Percentiles rank a stretch among this genome's conserved stretches.
phyloP scores from a whole-genome alignment of 2,797 vertebrate genomes.

The Falco rusticolus region DNA sequence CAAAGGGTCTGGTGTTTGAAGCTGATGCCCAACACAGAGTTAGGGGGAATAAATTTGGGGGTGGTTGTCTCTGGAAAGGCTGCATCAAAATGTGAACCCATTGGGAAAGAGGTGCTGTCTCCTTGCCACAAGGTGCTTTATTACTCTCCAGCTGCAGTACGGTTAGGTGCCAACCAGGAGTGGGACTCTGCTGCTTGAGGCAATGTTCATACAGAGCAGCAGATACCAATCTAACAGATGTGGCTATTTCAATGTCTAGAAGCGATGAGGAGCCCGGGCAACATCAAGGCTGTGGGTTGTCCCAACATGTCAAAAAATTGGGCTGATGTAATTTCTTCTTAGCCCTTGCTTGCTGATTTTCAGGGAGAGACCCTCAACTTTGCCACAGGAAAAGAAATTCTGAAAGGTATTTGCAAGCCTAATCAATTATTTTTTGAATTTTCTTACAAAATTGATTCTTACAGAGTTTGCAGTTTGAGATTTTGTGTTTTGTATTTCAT shows the following conservation, averaged over 20 bases:
- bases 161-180: not conserved
- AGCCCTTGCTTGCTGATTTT: not conserved
- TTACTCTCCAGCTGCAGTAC: not conserved
- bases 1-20: not conserved
- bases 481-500: not conserved
- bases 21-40: rapidly evolving
- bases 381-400: not conserved
- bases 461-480: not conserved
- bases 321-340: not conserved
- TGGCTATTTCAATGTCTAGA: conserved; percentile 8
- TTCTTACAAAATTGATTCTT: not conserved
- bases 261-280: not conserved
- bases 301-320: not conserved
- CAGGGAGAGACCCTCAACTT: not conserved
- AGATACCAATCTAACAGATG: not conserved
- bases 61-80: not conserved
- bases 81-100: not conserved
- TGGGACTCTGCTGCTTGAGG: not conserved
- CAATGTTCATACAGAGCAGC: not conserved
- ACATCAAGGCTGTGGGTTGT: not conserved
- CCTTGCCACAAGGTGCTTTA: not conserved
- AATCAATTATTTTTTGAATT: not conserved
- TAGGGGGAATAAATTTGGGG: not conserved
- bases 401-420: not conserved
- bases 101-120: not conserved